Evolutionary conservation across 2,888 invertebrate genomes (phyloP).

Genomic region (Dicyrtoma fusca): DNA sequence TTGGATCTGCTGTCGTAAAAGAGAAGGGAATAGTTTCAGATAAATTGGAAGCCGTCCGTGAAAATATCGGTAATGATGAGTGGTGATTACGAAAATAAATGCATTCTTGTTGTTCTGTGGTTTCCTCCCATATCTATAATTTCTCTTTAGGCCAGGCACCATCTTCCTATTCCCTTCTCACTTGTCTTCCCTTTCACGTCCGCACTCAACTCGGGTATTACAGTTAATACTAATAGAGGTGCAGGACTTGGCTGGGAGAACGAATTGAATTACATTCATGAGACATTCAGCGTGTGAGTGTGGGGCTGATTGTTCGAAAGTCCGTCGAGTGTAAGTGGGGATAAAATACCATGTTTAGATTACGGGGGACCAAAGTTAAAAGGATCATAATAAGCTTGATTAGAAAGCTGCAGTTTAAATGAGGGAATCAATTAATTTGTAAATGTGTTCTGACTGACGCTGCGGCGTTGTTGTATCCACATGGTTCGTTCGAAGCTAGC

Average conservation of each 20-base stretch:
- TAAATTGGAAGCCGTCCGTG: slow-evolving; percentile 29
- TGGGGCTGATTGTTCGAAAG: background rate
- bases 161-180: slow-evolving; percentile 26
- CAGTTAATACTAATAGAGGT: background rate
- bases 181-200: slow-evolving; percentile 32
- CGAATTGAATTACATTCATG: background rate
- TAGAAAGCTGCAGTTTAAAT: slow-evolving; percentile 31
- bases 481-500: no score
- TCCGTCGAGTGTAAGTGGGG: slow-evolving; percentile 26
- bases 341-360: slow-evolving; percentile 20
- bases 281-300: slow-evolving; percentile 1
- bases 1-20: no score
- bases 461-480: no score
- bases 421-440: slow-evolving; percentile 35
- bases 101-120: slow-evolving; percentile 26
- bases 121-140: background rate
- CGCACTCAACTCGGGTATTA: slow-evolving; percentile 6
- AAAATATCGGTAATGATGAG: slow-evolving; percentile 30
- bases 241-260: background rate
- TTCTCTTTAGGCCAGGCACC: slow-evolving; percentile 15
- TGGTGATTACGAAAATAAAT: slow-evolving; percentile 23
- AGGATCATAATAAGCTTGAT: slow-evolving; percentile 28
- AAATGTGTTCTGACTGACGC: background rate
- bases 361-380: background rate
- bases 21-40: slow-evolving; percentile 10